These are phyloP conservation scores for Ochropacha duplaris DNA, from an alignment of 2,888 invertebrate genomes.

Conservation along the genomic window DNA sequence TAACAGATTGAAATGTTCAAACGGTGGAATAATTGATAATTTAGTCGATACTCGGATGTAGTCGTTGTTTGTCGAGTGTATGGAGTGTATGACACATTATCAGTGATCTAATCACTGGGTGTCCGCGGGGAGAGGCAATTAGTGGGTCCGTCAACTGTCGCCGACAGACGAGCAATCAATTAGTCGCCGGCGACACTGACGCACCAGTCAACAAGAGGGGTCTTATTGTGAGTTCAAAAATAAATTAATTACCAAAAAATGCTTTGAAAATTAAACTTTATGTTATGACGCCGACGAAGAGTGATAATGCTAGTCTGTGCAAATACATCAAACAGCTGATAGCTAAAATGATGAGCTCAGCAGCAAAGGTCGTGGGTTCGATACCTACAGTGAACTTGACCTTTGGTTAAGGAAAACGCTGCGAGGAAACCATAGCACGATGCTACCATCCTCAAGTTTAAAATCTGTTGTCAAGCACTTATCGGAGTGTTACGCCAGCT, in stretches of 20 bases:
- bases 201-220: neutral
- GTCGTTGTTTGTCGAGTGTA: no score
- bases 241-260: neutral
- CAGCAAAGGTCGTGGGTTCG: no score
- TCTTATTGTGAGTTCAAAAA: neutral
- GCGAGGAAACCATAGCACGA: no score
- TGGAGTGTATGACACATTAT: neutral
- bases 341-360: no score
- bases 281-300: neutral
- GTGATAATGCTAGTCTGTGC: neutral
- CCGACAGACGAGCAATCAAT: neutral
- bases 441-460: no score
- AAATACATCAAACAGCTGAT: neutral
- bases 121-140: conserved; percentile 1
- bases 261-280: neutral
- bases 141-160: neutral
- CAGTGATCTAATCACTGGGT: neutral
- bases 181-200: neutral
- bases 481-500: no score
- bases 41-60: no score
- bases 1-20: no score
- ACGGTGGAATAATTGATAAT: no score
- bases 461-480: no score
- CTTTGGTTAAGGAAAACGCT: no score
- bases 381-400: no score